Base-by-base conservation (phyloP, 64 coral and sea anemone genomes). In the Cladopsammia gracilis region DNA sequence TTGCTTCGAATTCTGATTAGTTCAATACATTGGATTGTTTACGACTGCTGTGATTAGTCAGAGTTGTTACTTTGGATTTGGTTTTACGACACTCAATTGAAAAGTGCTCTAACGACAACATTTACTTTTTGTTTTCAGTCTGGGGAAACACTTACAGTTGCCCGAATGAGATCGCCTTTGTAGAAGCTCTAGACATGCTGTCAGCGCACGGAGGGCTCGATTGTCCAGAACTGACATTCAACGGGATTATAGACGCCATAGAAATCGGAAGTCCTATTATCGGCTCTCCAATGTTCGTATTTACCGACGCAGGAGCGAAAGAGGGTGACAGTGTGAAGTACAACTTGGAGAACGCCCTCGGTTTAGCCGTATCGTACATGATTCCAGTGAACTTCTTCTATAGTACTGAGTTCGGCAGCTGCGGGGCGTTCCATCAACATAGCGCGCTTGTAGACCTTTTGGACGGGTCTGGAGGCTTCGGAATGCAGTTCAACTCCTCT, bases 311-410 rank as follows among this genome's bases (percentile, higher is more conserved):
- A 47, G 87, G 87, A 7, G 58, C 79, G 2, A 95, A 95, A 88
- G 83, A 87, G 12, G 83, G 76, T 69, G 82, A 81, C 13, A 87
- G 79, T 9, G 71, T 75, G 8, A 74, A 95, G 11, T 90, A 91
- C 89, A 95, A 85, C 25, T 44, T 78, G 3, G 93, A 95, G 4
- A 91, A 95, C 45, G 88, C 80, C 1, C 20, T 78, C n/a, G 93
- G 93, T 19, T 54, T 91, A 56, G 89, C 82, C 56, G 51, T 87
- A 45, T 61, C 91, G 10, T 78, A 91, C 57, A 34, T 58, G 51
- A 87, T 91, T 16, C 71, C 82, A 14, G 82, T 91, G 7, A 91
- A 87, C 82, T 95, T 95, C 48, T 95, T 91, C 72, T 95, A 86
- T 64, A 95, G 93, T 62, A 90, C 19, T 1, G 74, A 53, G 7